These are phyloP conservation scores for Sinopyrophorus schimmeli DNA, from an alignment of 2,888 invertebrate genomes.

Conservation along the genomic window DNA sequence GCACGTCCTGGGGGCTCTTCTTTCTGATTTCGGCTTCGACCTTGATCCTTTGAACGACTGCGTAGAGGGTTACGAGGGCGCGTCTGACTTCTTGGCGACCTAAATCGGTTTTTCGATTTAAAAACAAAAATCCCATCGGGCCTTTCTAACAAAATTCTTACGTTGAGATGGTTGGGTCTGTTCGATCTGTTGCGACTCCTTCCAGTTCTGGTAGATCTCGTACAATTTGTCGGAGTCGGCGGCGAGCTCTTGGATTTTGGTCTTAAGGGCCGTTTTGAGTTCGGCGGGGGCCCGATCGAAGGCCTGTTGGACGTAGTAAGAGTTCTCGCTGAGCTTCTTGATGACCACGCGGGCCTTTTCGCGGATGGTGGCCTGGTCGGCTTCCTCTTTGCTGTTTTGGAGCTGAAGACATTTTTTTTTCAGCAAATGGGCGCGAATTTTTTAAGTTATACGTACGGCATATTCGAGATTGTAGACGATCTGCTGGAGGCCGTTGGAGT, in stretches of 20 bases:
- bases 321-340: not conserved
- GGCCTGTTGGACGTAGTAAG: conserved; percentile 1
- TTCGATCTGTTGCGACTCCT: too few species aligned
- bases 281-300: not conserved
- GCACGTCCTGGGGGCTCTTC: too few species aligned
- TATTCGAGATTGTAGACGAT: not conserved
- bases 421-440: not conserved
- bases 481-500: not conserved
- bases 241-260: not conserved
- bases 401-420: not conserved
- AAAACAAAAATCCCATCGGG: too few species aligned
- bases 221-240: not conserved
- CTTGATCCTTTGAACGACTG: too few species aligned
- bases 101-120: too few species aligned
- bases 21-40: too few species aligned
- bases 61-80: too few species aligned
- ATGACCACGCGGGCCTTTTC: not conserved
- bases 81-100: too few species aligned
- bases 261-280: not conserved
- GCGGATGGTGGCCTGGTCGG: not conserved
- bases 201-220: not conserved
- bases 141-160: too few species aligned
- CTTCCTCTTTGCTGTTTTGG: not conserved
- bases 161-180: too few species aligned
- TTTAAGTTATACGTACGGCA: conserved; percentile 2